These are phyloP conservation scores for Stigmatopora nigra DNA, from an alignment of 2,113 vertebrate species.

Conservation along the genomic window DNA sequence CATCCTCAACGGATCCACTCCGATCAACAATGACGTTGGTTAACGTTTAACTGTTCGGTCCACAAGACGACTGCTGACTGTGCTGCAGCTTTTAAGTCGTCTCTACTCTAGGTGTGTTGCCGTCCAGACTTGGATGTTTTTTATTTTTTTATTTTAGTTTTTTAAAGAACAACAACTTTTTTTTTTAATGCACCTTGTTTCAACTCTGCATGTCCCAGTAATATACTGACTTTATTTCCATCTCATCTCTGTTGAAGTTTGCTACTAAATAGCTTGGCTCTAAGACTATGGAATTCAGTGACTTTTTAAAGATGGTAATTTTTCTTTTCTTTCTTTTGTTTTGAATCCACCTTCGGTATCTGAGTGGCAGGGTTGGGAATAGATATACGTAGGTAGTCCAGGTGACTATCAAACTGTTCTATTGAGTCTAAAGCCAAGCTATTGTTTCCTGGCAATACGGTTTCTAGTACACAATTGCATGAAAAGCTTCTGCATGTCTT, in stretches of 20 bases:
- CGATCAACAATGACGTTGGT: conserved; percentile 11
- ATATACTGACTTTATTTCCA: conserved; percentile 37
- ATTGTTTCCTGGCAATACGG: conserved; percentile 27
- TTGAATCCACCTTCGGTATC: neutral
- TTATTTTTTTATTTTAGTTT: no score
- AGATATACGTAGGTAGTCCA: neutral
- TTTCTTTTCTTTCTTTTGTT: neutral
- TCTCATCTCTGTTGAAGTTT: conserved; percentile 25
- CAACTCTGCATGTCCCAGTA: conserved; percentile 43
- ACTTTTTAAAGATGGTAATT: neutral
- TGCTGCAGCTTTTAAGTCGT: conserved; percentile 24
- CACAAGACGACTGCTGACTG: conserved; percentile 7
- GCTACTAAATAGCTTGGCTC: conserved; percentile 29
- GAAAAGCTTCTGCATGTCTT: conserved; percentile 62
- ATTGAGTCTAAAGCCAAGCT: conserved; percentile 38
- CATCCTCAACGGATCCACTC: conserved; percentile 2
- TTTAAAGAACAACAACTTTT: neutral
- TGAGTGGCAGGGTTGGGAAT: neutral
- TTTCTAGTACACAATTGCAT: conserved; percentile 44
- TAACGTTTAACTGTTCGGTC: neutral
- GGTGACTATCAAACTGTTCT: neutral
- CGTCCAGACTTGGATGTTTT: neutral
- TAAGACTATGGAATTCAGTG: conserved; percentile 1
- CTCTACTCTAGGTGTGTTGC: conserved; percentile 40
- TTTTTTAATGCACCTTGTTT: conserved; percentile 8